Evolutionary conservation across 2,888 invertebrate genomes (phyloP).

Genomic region (Xestia sexstrigata): DNA sequence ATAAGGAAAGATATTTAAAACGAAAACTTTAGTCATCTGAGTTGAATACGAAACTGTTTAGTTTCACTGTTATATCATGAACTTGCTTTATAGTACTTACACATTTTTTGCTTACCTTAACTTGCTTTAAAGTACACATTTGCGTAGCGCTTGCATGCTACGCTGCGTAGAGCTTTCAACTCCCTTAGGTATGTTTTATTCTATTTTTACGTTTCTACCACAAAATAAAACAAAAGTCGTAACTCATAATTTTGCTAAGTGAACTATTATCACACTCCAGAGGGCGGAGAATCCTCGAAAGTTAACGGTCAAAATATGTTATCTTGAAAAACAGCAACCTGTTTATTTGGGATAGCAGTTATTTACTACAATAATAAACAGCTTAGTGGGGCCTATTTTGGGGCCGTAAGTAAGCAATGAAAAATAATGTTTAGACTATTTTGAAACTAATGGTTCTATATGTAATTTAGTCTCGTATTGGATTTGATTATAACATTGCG

Average conservation of each 20-base stretch:
- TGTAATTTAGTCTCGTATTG: slow-evolving; percentile 26
- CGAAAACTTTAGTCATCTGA: slow-evolving; percentile 41
- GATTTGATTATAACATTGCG: slow-evolving; percentile 25
- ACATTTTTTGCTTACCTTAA: too few relatives aligned
- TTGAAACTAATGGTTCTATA: slow-evolving; percentile 37
- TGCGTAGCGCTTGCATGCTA: slow-evolving; percentile 8
- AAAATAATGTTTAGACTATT: slow-evolving; percentile 53
- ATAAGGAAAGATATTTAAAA: slow-evolving; percentile 40
- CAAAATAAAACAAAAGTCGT: slow-evolving; percentile 8
- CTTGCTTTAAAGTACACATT: slow-evolving; percentile 31
- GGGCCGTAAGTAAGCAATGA: slow-evolving; percentile 32
- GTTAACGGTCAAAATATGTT: slow-evolving; percentile 33
- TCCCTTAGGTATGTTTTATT: slow-evolving; percentile 5
- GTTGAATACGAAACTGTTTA: slow-evolving; percentile 40
- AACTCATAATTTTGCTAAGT: slow-evolving; percentile 27
- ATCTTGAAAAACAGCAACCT: slow-evolving; percentile 51
- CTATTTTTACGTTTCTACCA: slow-evolving; percentile 3
- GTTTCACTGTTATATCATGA: slow-evolving; percentile 10
- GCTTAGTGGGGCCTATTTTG: slow-evolving; percentile 36
- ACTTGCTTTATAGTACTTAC: slow-evolving; percentile 26
- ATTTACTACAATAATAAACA: slow-evolving; percentile 47
- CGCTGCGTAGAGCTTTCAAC: slow-evolving; percentile 17
- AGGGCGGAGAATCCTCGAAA: slow-evolving; percentile 13
- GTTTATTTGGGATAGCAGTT: slow-evolving; percentile 48
- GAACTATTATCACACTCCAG: slow-evolving; percentile 29